phyloP scores from a whole-genome alignment of 2,888 invertebrate species.

The Drosophila buzzatii region DNA sequence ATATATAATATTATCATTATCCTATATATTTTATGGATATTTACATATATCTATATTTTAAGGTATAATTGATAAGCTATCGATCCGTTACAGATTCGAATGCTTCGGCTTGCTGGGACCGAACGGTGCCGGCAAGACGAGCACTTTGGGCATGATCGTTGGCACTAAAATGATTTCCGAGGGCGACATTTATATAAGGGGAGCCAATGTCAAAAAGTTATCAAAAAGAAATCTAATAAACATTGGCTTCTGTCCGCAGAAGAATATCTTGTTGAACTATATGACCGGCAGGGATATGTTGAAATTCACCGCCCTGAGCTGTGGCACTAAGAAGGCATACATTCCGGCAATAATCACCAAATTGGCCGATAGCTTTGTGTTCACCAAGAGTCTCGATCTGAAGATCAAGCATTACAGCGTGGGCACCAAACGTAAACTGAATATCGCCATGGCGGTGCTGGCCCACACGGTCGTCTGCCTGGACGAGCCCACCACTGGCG shows the following conservation, averaged over 20 bases:
- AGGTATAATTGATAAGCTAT: not conserved
- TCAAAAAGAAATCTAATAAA: conserved; percentile 87
- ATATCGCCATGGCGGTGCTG: conserved; percentile 89
- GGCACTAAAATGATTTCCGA: conserved; percentile 90
- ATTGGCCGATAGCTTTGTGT: conserved; percentile 86
- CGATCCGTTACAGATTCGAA: conserved; percentile 86
- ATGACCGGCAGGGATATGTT: conserved; percentile 90
- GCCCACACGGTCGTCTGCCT: conserved; percentile 89
- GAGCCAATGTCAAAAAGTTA: conserved; percentile 85
- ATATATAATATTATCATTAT: too few species aligned
- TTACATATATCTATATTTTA: not conserved
- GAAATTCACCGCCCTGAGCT: conserved; percentile 87
- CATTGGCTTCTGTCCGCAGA: conserved; percentile 90
- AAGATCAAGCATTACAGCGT: conserved; percentile 87
- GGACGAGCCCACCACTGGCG: conserved; percentile 88
- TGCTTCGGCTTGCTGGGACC: conserved; percentile 93
- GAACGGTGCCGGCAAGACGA: conserved; percentile 94
- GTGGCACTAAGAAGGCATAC: conserved; percentile 86
- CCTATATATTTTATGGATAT: too few species aligned
- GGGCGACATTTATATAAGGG: conserved; percentile 89
- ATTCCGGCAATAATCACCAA: conserved; percentile 56
- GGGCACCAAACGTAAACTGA: conserved; percentile 90
- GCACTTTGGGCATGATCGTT: conserved; percentile 94
- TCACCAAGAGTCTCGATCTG: conserved; percentile 87
- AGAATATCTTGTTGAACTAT: conserved; percentile 88